These are phyloP conservation scores for Amyelois transitella DNA, from an alignment of 1,140 invertebrate genomes.

Conservation along the genomic window DNA sequence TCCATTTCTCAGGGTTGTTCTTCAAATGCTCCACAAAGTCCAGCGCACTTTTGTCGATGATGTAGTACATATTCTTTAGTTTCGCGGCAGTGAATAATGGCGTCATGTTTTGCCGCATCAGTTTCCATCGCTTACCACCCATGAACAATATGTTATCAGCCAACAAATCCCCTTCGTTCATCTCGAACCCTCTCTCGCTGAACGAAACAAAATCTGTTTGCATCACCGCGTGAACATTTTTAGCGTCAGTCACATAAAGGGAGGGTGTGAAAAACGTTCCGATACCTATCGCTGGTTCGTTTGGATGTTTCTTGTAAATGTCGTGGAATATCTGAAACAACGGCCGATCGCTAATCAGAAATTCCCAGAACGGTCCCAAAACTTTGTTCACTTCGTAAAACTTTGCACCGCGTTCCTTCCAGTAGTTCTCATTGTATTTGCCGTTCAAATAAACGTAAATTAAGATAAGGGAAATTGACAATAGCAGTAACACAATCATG, in stretches of 20 bases:
- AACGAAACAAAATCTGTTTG: slow-evolving; percentile 38
- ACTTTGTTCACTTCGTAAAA: background rate
- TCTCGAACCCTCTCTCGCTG: slow-evolving; percentile 51
- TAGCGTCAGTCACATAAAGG: slow-evolving; percentile 64
- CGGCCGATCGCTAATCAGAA: slow-evolving; percentile 9
- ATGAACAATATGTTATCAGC: slow-evolving; percentile 73
- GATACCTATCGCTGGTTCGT: slow-evolving; percentile 36
- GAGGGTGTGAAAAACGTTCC: slow-evolving; percentile 51
- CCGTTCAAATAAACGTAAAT: background rate
- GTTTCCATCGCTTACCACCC: slow-evolving; percentile 57
- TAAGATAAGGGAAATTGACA: background rate
- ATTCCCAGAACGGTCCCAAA: slow-evolving; percentile 8
- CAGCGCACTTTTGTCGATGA: slow-evolving; percentile 42
- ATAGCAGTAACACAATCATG: background rate
- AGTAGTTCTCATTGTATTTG: background rate
- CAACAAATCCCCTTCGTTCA: slow-evolving; percentile 70
- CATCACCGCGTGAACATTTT: slow-evolving; percentile 50
- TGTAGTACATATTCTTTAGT: slow-evolving; percentile 65
- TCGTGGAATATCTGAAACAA: slow-evolving; percentile 23
- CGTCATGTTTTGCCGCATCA: slow-evolving; percentile 56
- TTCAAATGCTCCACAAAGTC: slow-evolving; percentile 35
- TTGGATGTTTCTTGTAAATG: slow-evolving; percentile 25
- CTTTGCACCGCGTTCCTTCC: background rate
- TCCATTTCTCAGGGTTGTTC: slow-evolving; percentile 16
- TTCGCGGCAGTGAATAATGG: slow-evolving; percentile 65